phyloP scores from a whole-genome alignment of 2,888 invertebrate genomes.

The Eutolmus rufibarbis region DNA sequence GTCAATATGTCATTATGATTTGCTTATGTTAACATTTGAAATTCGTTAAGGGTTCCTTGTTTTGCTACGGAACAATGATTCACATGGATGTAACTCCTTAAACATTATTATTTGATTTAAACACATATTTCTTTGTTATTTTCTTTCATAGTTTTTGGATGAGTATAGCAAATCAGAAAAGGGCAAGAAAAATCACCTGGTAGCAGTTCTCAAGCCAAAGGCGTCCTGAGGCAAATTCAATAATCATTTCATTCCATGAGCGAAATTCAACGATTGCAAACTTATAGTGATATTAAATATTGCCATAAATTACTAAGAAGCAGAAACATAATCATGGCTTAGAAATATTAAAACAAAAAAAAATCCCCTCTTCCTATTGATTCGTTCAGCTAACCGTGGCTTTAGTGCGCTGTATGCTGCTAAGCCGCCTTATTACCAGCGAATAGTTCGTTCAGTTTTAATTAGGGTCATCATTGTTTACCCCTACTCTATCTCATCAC shows the following conservation, averaged over 20 bases:
- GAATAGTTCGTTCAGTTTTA: not conserved
- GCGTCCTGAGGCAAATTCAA: conserved; percentile 42
- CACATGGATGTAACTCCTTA: not conserved
- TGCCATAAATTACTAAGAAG: conserved; percentile 23
- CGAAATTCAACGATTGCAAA: conserved; percentile 24
- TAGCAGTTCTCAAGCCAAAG: conserved; percentile 55
- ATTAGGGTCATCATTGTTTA: not conserved
- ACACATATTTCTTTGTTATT: not conserved
- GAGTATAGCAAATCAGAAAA: conserved; percentile 61
- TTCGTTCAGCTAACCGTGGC: not conserved
- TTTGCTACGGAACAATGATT: too few species aligned
- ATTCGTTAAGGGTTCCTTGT: too few species aligned
- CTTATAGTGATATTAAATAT: conserved; percentile 24
- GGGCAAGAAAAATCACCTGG: conserved; percentile 59
- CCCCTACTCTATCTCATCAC: not conserved
- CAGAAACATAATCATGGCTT: not conserved
- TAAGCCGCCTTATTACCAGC: not conserved
- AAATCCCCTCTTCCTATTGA: not conserved
- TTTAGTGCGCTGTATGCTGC: not conserved
- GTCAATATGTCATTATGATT: too few species aligned
- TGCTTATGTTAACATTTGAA: too few species aligned
- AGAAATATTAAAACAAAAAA: not conserved
- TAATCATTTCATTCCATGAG: conserved; percentile 14
- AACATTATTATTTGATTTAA: not conserved
- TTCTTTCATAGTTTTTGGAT: conserved; percentile 56